Evolutionary conservation across 1,140 invertebrate genomes (phyloP).

Genomic region (Trachymyrmex cornetzi): DNA sequence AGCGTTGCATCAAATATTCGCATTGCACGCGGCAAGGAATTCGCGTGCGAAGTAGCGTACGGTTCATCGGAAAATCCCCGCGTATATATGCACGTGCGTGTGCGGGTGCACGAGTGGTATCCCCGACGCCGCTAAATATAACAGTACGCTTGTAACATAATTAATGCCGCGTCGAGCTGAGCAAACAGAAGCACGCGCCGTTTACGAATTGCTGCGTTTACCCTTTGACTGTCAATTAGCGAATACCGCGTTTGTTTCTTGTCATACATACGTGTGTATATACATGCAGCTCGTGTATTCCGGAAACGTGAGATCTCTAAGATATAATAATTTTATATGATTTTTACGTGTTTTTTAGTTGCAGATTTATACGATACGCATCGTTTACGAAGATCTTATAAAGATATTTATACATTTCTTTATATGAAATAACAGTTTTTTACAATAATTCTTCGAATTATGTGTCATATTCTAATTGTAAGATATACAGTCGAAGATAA

Average conservation of each 20-base stretch:
- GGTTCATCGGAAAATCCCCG: constrained; percentile 51
- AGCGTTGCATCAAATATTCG: constrained; percentile 35
- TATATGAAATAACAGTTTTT: neutral
- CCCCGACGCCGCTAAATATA: constrained; percentile 47
- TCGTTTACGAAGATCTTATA: neutral
- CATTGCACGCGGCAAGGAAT: constrained; percentile 12
- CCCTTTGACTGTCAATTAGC: constrained; percentile 39
- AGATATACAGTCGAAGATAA: neutral
- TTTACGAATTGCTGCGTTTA: constrained; percentile 33
- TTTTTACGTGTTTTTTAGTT: neutral
- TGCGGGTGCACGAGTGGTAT: neutral
- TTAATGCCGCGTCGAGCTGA: constrained; percentile 36
- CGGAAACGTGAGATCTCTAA: neutral
- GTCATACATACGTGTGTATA: neutral
- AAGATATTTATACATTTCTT: neutral
- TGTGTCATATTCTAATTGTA: neutral
- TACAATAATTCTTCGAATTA: neutral
- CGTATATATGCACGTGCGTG: too few relatives aligned
- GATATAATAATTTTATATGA: neutral
- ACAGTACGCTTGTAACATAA: constrained; percentile 47
- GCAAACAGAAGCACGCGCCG: constrained; percentile 23
- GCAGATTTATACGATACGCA: neutral
- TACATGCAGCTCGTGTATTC: neutral
- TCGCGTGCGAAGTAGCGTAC: neutral
- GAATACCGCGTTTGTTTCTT: constrained; percentile 23